A percentile compares a stretch with the other conserved stretches of the same genome.
Conservation (phyloP, 1,140 invertebrate genomes). For the Bombus superbus region DNA sequence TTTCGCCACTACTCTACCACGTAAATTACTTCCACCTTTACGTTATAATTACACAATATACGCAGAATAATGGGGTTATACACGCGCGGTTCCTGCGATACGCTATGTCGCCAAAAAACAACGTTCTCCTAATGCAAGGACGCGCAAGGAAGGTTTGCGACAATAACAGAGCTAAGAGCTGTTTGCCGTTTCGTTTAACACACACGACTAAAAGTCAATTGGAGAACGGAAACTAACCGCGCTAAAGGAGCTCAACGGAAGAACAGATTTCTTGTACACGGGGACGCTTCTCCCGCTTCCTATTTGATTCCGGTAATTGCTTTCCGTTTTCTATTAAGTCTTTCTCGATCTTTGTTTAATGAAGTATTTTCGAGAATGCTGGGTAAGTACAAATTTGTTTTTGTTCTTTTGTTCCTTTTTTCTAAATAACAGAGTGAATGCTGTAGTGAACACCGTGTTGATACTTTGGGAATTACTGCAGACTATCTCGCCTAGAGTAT, state of each 20-base stretch:
- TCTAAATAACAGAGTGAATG: too few relatives aligned
- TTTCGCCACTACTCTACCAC: conserved; percentile 44
- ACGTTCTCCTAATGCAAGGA: conserved; percentile 31
- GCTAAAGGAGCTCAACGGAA: conserved; percentile 30
- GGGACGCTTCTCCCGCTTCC: neutral
- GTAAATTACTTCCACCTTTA: conserved; percentile 51
- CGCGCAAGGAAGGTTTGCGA: conserved; percentile 46
- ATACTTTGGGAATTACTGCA: too few relatives aligned
- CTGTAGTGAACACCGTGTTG: too few relatives aligned
- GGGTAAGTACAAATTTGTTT: too few relatives aligned
- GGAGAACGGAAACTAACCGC: conserved; percentile 30
- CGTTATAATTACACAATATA: conserved; percentile 34
- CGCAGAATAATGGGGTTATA: conserved; percentile 19
- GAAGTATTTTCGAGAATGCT: neutral
- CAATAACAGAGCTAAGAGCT: conserved; percentile 67
- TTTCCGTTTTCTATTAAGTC: neutral
- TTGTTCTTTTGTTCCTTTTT: too few relatives aligned
- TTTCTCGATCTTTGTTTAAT: neutral
- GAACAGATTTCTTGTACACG: conserved; percentile 53
- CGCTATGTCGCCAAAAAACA: conserved; percentile 28
- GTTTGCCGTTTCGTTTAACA: conserved; percentile 24
- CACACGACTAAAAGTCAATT: conserved; percentile 37
- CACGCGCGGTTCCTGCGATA: conserved; percentile 14
- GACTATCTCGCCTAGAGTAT: too few relatives aligned
- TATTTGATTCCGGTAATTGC: neutral